These are phyloP conservation scores for Brachionus sp. DNA, from an alignment of 1,140 invertebrate species.

Conservation along the genomic window DNA sequence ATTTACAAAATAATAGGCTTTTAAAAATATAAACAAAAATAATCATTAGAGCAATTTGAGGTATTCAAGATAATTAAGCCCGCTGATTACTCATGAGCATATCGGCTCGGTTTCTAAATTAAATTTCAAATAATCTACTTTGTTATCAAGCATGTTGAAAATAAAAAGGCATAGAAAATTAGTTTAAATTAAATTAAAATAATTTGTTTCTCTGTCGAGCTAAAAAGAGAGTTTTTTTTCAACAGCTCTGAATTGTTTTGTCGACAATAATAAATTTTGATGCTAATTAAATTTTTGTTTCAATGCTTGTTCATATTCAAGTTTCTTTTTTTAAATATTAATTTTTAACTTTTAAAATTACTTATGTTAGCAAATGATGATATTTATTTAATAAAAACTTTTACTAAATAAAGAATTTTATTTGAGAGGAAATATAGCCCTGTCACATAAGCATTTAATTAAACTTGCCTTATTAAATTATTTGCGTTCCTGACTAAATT, in stretches of 20 bases:
- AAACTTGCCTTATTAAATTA: not conserved
- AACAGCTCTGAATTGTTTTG: not conserved
- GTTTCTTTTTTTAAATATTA: not conserved
- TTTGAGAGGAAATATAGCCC: not conserved
- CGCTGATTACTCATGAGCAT: not conserved
- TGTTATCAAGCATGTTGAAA: not conserved
- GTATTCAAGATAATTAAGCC: not conserved
- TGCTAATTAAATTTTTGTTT: not conserved
- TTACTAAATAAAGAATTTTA: not conserved
- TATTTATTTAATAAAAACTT: not conserved
- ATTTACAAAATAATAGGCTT: not conserved
- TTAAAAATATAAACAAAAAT: not conserved
- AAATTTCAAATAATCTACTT: not conserved
- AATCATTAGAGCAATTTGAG: not conserved
- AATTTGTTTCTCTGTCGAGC: not conserved
- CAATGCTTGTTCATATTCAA: not conserved
- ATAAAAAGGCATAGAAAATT: not conserved
- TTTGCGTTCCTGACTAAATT: not conserved
- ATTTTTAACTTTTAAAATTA: not conserved
- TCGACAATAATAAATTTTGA: not conserved
- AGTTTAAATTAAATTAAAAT: not conserved
- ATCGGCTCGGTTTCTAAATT: not conserved
- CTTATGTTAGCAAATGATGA: not conserved
- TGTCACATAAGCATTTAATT: not conserved
- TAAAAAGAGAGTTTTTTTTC: not conserved